Percentiles rank a stretch among this genome's conserved stretches.
These are phyloP conservation scores for Miltochrista miniata DNA, from an alignment of 2,888 invertebrate genomes.

Conservation along the genomic window DNA sequence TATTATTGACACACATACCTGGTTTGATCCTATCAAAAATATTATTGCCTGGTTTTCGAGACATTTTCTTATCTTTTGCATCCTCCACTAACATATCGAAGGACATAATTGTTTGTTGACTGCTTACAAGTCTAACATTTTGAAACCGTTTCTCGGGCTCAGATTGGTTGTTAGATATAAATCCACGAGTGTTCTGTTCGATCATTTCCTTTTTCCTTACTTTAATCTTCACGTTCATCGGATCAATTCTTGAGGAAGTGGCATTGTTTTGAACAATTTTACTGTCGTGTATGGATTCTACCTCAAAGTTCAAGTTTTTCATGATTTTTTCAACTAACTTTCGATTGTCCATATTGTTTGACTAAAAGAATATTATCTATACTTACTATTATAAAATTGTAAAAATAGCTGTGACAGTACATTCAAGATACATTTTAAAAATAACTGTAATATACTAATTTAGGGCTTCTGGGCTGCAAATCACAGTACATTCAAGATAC, in stretches of 20 bases:
- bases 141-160: constrained; percentile 32
- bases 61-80: constrained; percentile 43
- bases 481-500: too few species aligned
- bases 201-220: constrained; percentile 53
- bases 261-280: constrained; percentile 25
- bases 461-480: too few species aligned
- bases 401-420: too few species aligned
- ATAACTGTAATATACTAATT: too few species aligned
- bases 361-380: constrained; percentile 20
- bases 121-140: constrained; percentile 56
- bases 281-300: constrained; percentile 58
- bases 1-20: constrained; percentile 8
- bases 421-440: too few species aligned
- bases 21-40: constrained; percentile 19
- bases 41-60: constrained; percentile 38
- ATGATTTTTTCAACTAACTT: constrained; percentile 48
- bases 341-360: constrained; percentile 45
- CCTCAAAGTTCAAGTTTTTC: constrained; percentile 60
- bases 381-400: too few species aligned
- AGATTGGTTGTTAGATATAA: constrained; percentile 36
- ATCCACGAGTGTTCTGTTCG: constrained; percentile 1
- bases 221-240: constrained; percentile 65
- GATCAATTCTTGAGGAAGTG: constrained; percentile 42
- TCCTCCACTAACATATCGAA: constrained; percentile 65
- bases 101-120: constrained; percentile 70